A percentile compares a stretch with the other conserved stretches of the same genome.
phyloP scores from a whole-genome alignment of 2,797 vertebrate genomes.

The Rhinophrynus dorsalis region DNA sequence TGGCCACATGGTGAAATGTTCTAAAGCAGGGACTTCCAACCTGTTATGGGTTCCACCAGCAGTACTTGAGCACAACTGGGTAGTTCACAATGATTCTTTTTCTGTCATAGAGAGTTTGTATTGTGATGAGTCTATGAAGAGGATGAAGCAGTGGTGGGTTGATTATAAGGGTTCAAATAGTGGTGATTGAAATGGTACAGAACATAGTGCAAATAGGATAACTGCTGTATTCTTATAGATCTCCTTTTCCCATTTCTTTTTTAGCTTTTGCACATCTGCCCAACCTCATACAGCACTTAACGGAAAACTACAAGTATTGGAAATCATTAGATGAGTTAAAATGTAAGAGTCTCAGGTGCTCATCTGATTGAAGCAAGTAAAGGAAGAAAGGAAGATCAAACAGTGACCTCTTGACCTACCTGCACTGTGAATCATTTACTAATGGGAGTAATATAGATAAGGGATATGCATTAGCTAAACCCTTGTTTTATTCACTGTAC shows the following conservation, averaged over 20 bases:
- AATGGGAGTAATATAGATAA: slow-evolving; percentile 39
- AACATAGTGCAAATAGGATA: too few species aligned
- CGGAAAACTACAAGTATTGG: slow-evolving; percentile 95
- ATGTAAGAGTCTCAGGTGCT: slow-evolving; percentile 85
- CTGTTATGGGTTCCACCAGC: too few species aligned
- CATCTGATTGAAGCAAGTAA: slow-evolving; percentile 70
- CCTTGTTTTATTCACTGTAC: neutral
- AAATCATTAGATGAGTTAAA: slow-evolving; percentile 91
- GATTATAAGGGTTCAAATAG: too few species aligned
- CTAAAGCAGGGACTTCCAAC: too few species aligned
- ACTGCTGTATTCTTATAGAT: too few species aligned
- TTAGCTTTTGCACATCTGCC: slow-evolving; percentile 91
- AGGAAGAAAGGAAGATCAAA: slow-evolving; percentile 30
- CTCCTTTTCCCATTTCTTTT: slow-evolving; percentile 1
- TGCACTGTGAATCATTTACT: slow-evolving; percentile 65
- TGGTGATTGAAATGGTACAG: too few species aligned
- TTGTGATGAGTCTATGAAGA: too few species aligned
- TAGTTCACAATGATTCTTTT: too few species aligned
- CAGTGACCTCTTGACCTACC: slow-evolving; percentile 58
- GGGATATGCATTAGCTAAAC: neutral
- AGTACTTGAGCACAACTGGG: too few species aligned
- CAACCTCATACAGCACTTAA: slow-evolving; percentile 88
- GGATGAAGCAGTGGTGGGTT: too few species aligned
- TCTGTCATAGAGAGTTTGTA: too few species aligned
- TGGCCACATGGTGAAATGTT: too few species aligned